Evolutionary conservation across 1,140 invertebrate genomes (phyloP).

Genomic region (Fopius arisanus): DNA sequence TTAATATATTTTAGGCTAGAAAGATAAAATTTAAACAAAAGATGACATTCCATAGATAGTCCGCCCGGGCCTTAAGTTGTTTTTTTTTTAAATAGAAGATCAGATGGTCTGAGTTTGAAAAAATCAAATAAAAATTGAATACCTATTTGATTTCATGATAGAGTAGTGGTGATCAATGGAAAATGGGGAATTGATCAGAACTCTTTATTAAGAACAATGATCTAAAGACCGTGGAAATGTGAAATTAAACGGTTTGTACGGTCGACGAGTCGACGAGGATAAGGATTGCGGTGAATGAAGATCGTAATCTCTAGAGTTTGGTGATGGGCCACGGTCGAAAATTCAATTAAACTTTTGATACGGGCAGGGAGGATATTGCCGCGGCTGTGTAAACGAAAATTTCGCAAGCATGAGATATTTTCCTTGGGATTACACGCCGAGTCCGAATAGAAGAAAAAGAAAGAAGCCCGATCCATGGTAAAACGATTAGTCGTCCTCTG

Average conservation of each 20-base stretch:
- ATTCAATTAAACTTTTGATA: constrained; percentile 67
- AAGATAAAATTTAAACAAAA: no score
- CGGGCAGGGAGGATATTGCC: constrained; percentile 47
- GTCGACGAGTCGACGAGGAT: constrained; percentile 10
- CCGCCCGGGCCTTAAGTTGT: no score
- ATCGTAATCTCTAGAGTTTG: constrained; percentile 58
- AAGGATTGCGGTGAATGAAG: constrained; percentile 39
- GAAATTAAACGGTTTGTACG: background rate
- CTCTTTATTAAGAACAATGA: background rate
- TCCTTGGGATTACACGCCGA: constrained; percentile 42
- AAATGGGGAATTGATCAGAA: background rate
- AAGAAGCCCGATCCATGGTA: constrained; percentile 45
- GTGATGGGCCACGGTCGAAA: constrained; percentile 49
- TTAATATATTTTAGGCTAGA: no score
- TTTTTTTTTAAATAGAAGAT: no score
- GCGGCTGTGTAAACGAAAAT: constrained; percentile 66
- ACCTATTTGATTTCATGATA: no score
- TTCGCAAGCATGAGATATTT: constrained; percentile 62
- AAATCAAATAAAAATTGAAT: no score
- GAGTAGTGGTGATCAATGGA: background rate
- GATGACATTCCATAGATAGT: no score
- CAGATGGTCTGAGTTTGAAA: no score
- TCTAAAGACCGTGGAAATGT: background rate
- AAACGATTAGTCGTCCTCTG: constrained; percentile 57
- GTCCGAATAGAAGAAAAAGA: background rate